These are phyloP conservation scores for Onthophagus sagittarius DNA, from an alignment of 2,888 invertebrate genomes.

Conservation along the genomic window DNA sequence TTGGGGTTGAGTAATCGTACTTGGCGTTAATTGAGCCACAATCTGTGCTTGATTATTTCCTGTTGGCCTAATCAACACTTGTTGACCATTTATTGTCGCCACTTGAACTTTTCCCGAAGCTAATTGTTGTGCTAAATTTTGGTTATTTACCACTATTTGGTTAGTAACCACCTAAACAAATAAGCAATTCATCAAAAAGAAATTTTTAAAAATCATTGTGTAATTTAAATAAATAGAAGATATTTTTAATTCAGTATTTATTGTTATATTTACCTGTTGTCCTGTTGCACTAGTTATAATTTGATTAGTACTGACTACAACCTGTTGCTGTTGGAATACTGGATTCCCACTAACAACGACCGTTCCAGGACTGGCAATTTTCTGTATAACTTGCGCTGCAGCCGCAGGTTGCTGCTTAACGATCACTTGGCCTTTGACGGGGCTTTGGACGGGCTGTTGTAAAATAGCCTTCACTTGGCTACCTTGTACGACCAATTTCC, in stretches of 20 bases:
- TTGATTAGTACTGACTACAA: constrained; percentile 45
- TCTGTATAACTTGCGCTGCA: constrained; percentile 43
- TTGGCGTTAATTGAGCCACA: constrained; percentile 63
- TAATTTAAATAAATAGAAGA: neutral
- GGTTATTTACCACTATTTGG: constrained; percentile 76
- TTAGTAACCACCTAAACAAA: constrained; percentile 50
- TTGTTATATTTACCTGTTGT: constrained; percentile 44
- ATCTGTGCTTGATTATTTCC: constrained; percentile 77
- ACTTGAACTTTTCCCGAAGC: constrained; percentile 80
- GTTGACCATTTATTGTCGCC: constrained; percentile 81
- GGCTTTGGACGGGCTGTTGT: constrained; percentile 34
- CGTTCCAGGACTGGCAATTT: constrained; percentile 40
- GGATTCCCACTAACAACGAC: constrained; percentile 47
- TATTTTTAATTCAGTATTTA: neutral
- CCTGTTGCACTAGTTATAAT: constrained; percentile 45
- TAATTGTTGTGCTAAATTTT: constrained; percentile 73
- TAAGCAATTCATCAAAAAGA: neutral
- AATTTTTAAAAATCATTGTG: constrained; percentile 7
- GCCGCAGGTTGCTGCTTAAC: constrained; percentile 42
- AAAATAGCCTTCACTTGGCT: constrained; percentile 31
- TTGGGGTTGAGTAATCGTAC: constrained; percentile 33
- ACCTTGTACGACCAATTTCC: constrained; percentile 38
- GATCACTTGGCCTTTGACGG: constrained; percentile 41
- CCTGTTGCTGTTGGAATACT: constrained; percentile 40
- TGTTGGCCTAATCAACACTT: constrained; percentile 75